phyloP scores from a whole-genome alignment of 92 coral and sea anemone species.

The Porites cylindrica region DNA sequence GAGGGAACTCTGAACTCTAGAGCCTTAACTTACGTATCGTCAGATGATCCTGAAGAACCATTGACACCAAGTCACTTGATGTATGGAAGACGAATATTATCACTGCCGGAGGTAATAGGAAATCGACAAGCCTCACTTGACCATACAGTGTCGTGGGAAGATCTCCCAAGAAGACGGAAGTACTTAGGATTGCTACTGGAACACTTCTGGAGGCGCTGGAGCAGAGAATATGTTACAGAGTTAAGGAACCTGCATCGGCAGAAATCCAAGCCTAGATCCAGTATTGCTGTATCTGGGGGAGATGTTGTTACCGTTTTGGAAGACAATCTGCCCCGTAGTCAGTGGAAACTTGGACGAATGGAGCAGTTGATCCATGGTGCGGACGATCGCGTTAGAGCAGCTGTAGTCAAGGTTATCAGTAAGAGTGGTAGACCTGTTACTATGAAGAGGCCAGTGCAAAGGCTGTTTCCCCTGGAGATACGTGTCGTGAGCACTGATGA shows the following conservation, averaged over 20 bases:
- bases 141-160: slow-evolving; percentile 8
- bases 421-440: slow-evolving; percentile 26
- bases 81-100: slow-evolving; percentile 57
- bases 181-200: slow-evolving; percentile 17
- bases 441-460: slow-evolving; percentile 38
- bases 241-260: slow-evolving; percentile 35
- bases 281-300: slow-evolving; percentile 21
- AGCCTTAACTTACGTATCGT: slow-evolving; percentile 62
- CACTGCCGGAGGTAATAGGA: slow-evolving; percentile 45
- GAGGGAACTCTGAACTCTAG: slow-evolving; percentile 77
- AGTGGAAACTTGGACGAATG: slow-evolving; percentile 46
- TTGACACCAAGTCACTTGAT: slow-evolving; percentile 69
- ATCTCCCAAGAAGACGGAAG: slow-evolving; percentile 31
- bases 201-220: slow-evolving; percentile 55
- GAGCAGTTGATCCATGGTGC: slow-evolving; percentile 42
- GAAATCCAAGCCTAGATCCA: slow-evolving; percentile 18
- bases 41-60: slow-evolving; percentile 69
- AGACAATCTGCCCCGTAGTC: slow-evolving; percentile 46
- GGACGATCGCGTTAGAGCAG: slow-evolving; percentile 37
- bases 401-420: slow-evolving; percentile 21
- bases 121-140: background rate
- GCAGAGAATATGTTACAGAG: slow-evolving; percentile 39
- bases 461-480: slow-evolving; percentile 44
- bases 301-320: slow-evolving; percentile 53
- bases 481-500: slow-evolving; percentile 1